Evolutionary conservation across 2,888 invertebrate species (phyloP).

Genomic region (Nymphalis c-album): DNA sequence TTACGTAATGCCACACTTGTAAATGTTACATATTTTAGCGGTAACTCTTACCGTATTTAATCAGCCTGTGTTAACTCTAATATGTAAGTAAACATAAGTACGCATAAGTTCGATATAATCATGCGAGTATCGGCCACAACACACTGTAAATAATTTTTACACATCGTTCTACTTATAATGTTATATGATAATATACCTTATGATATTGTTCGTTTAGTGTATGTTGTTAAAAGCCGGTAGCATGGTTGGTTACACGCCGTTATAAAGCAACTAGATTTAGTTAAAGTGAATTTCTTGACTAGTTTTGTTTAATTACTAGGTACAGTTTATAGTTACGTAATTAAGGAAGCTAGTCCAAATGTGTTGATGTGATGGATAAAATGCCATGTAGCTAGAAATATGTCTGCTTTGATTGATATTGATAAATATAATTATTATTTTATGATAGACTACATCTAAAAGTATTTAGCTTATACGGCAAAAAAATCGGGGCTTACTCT

Average conservation of each 20-base stretch:
- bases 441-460: conserved; percentile 40
- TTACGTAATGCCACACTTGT: conserved; percentile 37
- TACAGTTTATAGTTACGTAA: conserved; percentile 68
- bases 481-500: conserved; percentile 43
- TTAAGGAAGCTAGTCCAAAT: conserved; percentile 81
- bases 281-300: conserved; percentile 66
- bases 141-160: conserved; percentile 45
- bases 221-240: conserved; percentile 35
- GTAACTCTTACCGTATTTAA: conserved; percentile 39
- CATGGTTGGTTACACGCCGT: conserved; percentile 39
- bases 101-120: conserved; percentile 40
- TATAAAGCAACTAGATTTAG: conserved; percentile 56
- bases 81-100: conserved; percentile 41
- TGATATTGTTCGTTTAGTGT: conserved; percentile 39
- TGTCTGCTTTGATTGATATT: conserved; percentile 43
- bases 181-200: conserved; percentile 33
- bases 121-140: conserved; percentile 43
- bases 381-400: conserved; percentile 71
- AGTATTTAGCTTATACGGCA: conserved; percentile 51
- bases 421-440: conserved; percentile 41
- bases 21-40: conserved; percentile 31
- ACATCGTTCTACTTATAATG: conserved; percentile 40
- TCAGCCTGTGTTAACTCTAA: conserved; percentile 41
- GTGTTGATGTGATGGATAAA: conserved; percentile 76
- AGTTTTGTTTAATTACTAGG: conserved; percentile 79